These are phyloP conservation scores for Rhizomys pruinosus DNA, from an alignment of 2,113 vertebrate species.

Conservation along the genomic window DNA sequence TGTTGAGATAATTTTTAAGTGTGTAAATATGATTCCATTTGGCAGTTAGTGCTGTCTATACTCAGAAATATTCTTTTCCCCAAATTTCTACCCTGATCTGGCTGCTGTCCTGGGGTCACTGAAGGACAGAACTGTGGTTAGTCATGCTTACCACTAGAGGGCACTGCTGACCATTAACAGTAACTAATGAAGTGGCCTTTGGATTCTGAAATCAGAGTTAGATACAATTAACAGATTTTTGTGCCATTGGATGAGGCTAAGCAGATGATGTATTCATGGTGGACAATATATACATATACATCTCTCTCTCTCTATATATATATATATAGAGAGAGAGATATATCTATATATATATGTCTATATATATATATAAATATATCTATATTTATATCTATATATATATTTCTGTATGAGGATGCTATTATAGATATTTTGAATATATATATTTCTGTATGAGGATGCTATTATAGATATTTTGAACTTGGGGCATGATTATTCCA, in stretches of 20 bases:
- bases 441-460: not conserved
- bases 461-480: not conserved
- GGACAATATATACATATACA: not conserved
- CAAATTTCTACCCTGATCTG: rapidly evolving
- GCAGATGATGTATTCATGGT: not conserved
- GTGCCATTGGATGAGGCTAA: not conserved
- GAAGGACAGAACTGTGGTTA: slow-evolving; percentile 55
- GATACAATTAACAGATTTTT: not conserved
- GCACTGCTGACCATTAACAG: slow-evolving; percentile 75
- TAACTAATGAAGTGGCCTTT: not conserved
- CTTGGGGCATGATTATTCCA: not conserved
- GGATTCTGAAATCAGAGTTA: not conserved
- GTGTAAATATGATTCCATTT: not conserved
- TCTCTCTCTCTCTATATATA: too few species aligned
- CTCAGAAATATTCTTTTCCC: rapidly evolving
- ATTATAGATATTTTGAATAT: too few species aligned
- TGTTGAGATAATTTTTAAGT: not conserved
- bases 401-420: too few species aligned
- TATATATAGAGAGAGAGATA: too few species aligned
- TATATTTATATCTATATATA: too few species aligned
- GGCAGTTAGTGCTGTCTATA: not conserved
- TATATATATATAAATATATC: too few species aligned
- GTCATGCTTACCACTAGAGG: slow-evolving; percentile 79
- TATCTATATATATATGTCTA: too few species aligned
- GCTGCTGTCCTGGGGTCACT: rapidly evolving